Evolutionary conservation across 2,113 vertebrate species (phyloP), one percentile per base, ranked within the genome.

Genomic region (Hucho hucho): DNA sequence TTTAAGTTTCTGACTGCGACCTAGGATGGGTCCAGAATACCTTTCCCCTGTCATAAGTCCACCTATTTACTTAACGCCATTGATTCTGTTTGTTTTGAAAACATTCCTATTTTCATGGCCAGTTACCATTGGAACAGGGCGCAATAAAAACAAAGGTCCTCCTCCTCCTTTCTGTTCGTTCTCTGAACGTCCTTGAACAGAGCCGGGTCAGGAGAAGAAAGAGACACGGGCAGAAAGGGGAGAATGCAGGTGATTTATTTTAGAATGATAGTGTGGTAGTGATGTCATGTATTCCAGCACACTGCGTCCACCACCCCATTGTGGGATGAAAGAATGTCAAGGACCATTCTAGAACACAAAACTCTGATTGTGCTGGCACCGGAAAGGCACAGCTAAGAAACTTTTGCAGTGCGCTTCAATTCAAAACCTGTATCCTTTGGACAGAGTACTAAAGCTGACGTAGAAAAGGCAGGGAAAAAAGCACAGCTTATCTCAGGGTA

Each of bases 241-340:
- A 70, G 80, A 81, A 73, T 58, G 91, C 96, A 97, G 96, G 97
- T 97, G 96, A 98, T 97, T 97, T 95, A 96, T 97, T 95, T 95
- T 84, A 93, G 89, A 95, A 91, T 93, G 95, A 95, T 95, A 92
- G 96, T 96, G 96, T 93, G 95, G 95, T 95, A 92, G 96, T 96
- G 96, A 96, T 96, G 96, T 97, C 96, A 97, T 95, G 92, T 92
- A 94, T 95, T 96, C 94, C 94, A 95, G 95, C 93, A 95, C 94
- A 95, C 94, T 88, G 89, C 90, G 94, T 96, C 95, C 95, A 95
- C 94, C 95, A 95, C 94, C 90, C 92, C 92, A 88, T 93, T 94
- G 94, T 95, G 94, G 95, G 95, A 96, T 94, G 93, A 92, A 95
- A 95, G 95, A 97, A 96, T 95, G 96, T 96, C 96, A 98, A 97